These are phyloP conservation scores for Proterorhinus semilunaris DNA, from an alignment of 2,113 vertebrate genomes.

Conservation along the genomic window DNA sequence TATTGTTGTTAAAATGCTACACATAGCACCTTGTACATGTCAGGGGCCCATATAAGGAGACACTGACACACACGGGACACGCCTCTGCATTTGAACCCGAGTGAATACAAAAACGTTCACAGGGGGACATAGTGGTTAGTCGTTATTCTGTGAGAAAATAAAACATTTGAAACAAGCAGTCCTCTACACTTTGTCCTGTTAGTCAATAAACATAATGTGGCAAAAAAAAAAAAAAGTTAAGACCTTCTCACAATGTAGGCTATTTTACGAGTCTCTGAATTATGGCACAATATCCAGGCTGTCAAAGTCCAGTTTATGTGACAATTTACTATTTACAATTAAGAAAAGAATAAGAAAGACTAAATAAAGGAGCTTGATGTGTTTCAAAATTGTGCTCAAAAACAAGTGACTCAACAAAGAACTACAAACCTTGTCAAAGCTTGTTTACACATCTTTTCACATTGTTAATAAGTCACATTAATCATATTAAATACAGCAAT, in stretches of 20 bases:
- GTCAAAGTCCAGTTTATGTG: conserved; percentile 54
- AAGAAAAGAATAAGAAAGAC: conserved; percentile 14
- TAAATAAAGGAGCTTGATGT: conserved; percentile 37
- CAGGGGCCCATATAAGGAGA: conserved; percentile 29
- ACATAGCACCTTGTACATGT: conserved; percentile 47
- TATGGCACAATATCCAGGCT: conserved; percentile 67
- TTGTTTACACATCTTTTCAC: conserved; percentile 41
- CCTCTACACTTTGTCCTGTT: conserved; percentile 28
- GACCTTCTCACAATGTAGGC: conserved; percentile 13
- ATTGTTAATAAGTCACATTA: conserved; percentile 61
- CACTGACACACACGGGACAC: conserved; percentile 10
- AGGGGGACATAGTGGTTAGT: conserved; percentile 12
- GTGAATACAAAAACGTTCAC: conserved; percentile 28
- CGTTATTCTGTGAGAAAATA: conserved; percentile 28
- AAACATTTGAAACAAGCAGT: conserved; percentile 47
- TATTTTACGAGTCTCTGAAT: conserved; percentile 42
- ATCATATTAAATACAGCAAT: conserved; percentile 65
- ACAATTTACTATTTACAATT: conserved; percentile 52
- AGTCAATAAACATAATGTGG: conserved; percentile 30
- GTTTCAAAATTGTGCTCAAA: conserved; percentile 55
- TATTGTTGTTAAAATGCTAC: conserved; percentile 56
- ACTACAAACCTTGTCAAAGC: conserved; percentile 51
- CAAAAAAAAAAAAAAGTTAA: conserved; percentile 27
- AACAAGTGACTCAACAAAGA: conserved; percentile 51
- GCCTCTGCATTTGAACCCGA: conserved; percentile 6